A percentile compares a stretch with the other conserved stretches of the same genome.
Conservation (phyloP, 2,888 invertebrate species). For the Oxytorus armatus region DNA sequence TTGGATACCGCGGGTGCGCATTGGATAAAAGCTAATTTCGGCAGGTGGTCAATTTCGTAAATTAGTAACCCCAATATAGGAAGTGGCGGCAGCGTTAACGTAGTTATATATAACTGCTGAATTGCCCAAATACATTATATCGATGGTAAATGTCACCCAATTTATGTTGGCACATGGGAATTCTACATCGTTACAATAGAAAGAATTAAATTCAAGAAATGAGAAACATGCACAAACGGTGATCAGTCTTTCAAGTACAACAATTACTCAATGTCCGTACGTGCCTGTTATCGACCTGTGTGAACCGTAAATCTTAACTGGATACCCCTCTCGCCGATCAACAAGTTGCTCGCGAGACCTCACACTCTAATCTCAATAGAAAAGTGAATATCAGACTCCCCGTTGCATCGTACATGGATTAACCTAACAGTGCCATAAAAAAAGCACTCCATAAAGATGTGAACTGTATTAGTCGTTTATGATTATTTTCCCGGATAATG, state of each 20-base stretch:
- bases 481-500: conserved; percentile 40
- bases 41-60: conserved; percentile 65
- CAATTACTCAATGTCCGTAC: conserved; percentile 26
- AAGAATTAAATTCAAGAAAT: conserved; percentile 6
- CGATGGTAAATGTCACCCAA: conserved; percentile 13
- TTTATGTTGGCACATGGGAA: conserved; percentile 19
- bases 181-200: background rate
- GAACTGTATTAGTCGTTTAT: conserved; percentile 38
- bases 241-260: conserved; percentile 24
- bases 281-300: conserved; percentile 1
- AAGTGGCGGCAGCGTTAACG: conserved; percentile 6
- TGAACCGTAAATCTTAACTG: conserved; percentile 45
- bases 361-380: conserved; percentile 39
- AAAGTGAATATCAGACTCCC: background rate
- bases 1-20: conserved; percentile 1
- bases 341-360: conserved; percentile 41
- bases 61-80: conserved; percentile 54
- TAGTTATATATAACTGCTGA: conserved; percentile 15
- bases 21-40: conserved; percentile 58
- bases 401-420: background rate
- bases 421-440: background rate
- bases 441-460: conserved; percentile 2
- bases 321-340: conserved; percentile 25
- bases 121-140: conserved; percentile 32
- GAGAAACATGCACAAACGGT: background rate